Evolutionary conservation across 1,140 invertebrate genomes (phyloP).

Genomic region (Zaprionus ghesquierei): DNA sequence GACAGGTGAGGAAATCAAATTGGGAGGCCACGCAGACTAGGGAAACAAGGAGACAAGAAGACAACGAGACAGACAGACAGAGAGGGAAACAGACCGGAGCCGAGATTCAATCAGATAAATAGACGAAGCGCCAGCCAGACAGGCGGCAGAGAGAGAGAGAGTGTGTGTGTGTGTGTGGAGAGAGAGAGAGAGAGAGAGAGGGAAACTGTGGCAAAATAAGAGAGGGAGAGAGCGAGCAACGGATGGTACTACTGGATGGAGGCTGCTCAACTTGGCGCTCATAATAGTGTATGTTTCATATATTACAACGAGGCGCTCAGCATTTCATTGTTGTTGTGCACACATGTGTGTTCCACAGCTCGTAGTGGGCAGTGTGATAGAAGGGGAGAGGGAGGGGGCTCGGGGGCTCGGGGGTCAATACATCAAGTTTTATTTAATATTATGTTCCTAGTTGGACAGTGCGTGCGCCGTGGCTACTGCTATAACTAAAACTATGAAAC

Average conservation of each 20-base stretch:
- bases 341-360: not conserved
- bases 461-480: conserved; percentile 42
- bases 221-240: not conserved
- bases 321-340: conserved; percentile 45
- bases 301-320: conserved; percentile 79
- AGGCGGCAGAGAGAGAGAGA: not conserved
- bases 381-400: not conserved
- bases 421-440: conserved; percentile 26
- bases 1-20: conserved; percentile 56
- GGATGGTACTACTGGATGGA: not conserved
- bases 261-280: conserved; percentile 69
- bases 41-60: not conserved
- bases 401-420: not conserved
- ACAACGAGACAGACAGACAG: not conserved
- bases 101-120: not conserved
- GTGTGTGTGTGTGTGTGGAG: no score
- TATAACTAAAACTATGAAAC: conserved; percentile 79
- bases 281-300: conserved; percentile 81
- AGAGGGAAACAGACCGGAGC: not conserved
- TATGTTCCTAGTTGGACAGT: conserved; percentile 34
- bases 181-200: not conserved
- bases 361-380: no score
- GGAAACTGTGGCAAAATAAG: not conserved
- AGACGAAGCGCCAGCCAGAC: not conserved
- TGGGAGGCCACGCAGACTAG: not conserved